A percentile compares a stretch with the other conserved stretches of the same genome.
phyloP scores from a whole-genome alignment of 2,888 invertebrate genomes.

The Epicampocera succincta region DNA sequence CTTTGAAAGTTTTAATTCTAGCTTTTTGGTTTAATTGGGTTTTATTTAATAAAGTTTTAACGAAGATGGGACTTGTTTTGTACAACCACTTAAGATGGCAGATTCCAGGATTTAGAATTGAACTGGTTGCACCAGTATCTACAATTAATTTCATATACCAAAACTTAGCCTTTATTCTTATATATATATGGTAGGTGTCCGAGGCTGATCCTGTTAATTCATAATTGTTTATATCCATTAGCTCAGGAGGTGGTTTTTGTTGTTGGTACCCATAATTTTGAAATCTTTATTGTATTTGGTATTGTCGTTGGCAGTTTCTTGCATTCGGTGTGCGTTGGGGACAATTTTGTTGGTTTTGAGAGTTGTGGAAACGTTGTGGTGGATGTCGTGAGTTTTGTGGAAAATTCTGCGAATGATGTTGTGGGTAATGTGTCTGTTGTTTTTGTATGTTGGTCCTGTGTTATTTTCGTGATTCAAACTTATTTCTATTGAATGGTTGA shows the following conservation, averaged over 20 bases:
- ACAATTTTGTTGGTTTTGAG: slow-evolving; percentile 3
- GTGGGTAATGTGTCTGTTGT: too few relatives aligned
- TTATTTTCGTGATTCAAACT: too few relatives aligned
- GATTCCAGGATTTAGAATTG: slow-evolving; percentile 52
- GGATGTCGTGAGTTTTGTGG: background rate
- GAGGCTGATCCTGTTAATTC: slow-evolving; percentile 43
- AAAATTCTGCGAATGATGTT: background rate
- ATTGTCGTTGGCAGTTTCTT: too few relatives aligned
- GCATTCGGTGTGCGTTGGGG: background rate
- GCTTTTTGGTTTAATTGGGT: too few relatives aligned
- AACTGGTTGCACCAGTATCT: slow-evolving; percentile 54
- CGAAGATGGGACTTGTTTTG: slow-evolving; percentile 6
- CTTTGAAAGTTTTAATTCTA: too few relatives aligned
- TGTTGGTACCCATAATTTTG: slow-evolving; percentile 21
- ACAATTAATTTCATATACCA: slow-evolving; percentile 21
- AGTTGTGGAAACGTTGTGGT: background rate
- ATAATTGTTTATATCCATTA: slow-evolving; percentile 56
- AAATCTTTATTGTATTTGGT: too few relatives aligned
- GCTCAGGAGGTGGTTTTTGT: slow-evolving; percentile 37
- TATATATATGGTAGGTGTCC: slow-evolving; percentile 58
- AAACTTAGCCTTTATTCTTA: slow-evolving; percentile 45
- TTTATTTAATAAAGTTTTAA: too few relatives aligned
- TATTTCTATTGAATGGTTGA: too few relatives aligned
- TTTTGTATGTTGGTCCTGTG: too few relatives aligned
- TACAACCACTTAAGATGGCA: slow-evolving; percentile 37